Evolutionary conservation across 2,888 invertebrate species (phyloP).

Genomic region (Cataglyphis albicans): DNA sequence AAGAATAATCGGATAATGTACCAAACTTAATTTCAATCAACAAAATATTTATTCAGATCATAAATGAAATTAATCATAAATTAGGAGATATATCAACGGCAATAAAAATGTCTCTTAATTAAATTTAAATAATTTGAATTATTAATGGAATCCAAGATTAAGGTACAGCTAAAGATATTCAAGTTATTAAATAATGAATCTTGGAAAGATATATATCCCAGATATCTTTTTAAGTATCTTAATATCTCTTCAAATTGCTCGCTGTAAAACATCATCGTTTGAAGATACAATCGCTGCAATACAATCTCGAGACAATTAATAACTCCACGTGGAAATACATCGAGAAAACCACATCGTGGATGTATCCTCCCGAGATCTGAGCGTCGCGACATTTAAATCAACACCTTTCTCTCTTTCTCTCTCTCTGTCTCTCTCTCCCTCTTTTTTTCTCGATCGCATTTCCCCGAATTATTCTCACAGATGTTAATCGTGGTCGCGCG

Average conservation of each 20-base stretch:
- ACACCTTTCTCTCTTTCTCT: background rate
- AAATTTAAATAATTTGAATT: background rate
- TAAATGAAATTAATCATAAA: background rate
- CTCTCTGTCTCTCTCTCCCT: background rate
- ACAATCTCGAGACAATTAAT: slow-evolving; percentile 21
- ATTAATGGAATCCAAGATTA: background rate
- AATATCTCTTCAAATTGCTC: background rate
- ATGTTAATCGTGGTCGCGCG: slow-evolving; percentile 41
- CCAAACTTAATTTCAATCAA: background rate
- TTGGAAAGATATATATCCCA: background rate
- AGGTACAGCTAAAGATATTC: background rate
- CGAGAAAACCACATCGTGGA: background rate
- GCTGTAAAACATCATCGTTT: background rate
- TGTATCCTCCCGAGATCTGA: background rate
- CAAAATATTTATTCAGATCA: background rate
- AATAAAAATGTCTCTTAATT: background rate
- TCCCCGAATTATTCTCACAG: background rate
- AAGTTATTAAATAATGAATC: background rate
- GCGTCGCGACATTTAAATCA: slow-evolving; percentile 26
- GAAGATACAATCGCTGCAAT: background rate
- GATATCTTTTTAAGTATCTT: background rate
- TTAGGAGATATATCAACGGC: background rate
- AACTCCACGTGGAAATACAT: background rate
- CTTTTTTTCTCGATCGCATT: background rate
- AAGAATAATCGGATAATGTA: background rate